Evolutionary conservation across 1,140 invertebrate genomes (phyloP), one percentile per base, ranked within the genome.

Genomic region (Listronotus bonariensis): DNA sequence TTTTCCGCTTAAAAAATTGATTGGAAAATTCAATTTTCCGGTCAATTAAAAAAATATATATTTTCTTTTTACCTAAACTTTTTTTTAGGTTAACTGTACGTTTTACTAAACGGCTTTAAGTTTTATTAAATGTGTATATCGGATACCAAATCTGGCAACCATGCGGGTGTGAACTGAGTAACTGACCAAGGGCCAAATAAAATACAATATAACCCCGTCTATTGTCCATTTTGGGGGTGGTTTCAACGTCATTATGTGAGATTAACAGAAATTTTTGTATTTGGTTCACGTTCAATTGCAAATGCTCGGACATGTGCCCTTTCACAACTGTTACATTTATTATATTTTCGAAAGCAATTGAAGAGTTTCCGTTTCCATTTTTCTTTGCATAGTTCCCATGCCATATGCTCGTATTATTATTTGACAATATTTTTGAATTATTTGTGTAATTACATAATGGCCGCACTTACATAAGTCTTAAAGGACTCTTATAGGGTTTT

Each of bases 251-350:
- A 62, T 62, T 62, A 62, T n/a, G 34, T 45, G 40, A 49, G 60
- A 54, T 62, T 62, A 62, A 38, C 41, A 32, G 1, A 49, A 62
- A 62, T 62, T 62, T 41, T 46, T 62, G 38, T 52, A 31, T 52
- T 61, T 62, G 51, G 0, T 54, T 26, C 51, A 51, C 14, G 15
- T 58, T 58, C 55, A 52, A 60, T 60, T 60, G 58, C 58, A 38
- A 60, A 18, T 8, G 58, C 20, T 51, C 26, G 58, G 58, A 60
- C 58, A 54, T 62, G 60, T 45, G 49, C 49, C 60, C 60, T 62
- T 62, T 62, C 38, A 62, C 60, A 62, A 62, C 49, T 62, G 60
- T 54, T 60, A 42, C 58, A 38, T 58, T 58, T 46, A 60, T 60
- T 60, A 41, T 51, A 60, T 60, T 60, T 60, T 60, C 43, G 40